Evolutionary conservation across 2,113 vertebrate genomes (phyloP), one percentile per base, ranked within the genome.

Genomic region (Galemys pyrenaicus): DNA sequence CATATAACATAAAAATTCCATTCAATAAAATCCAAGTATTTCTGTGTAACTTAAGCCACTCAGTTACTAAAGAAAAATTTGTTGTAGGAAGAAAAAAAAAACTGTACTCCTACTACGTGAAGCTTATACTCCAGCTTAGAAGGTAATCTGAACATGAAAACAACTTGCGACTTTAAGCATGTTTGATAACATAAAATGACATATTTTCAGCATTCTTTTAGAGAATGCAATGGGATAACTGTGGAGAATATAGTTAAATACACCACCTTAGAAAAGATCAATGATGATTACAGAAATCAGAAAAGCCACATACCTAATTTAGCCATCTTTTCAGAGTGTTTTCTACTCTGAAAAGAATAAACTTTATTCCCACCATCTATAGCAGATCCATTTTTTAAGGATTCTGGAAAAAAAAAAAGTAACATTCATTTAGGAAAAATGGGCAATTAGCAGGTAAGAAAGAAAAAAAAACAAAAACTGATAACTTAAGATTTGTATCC

Each of bases 341-440:
- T 99, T 91, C 97, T 98, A 92, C 98, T 98, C 96, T 99, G 99
- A 97, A 99, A 99, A 0, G 99, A 98, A 96, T 99, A 99, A 96
- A 99, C 98, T 77, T 99, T 98, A 15, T 98, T 97, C 44, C 98
- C 98, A 54, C 97, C 97, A 94, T 90, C 94, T 74, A 98, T 46
- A 80, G 67, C 70, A 89, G 97, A 96, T 37, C 97, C 98, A 96
- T 98, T 98, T 97, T 86, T 97, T 93, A 98, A 58, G 8, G 97
- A 77, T 79, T 97, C 98, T 99, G 92, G 51, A 91, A 91, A 96
- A 51, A 92, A 81, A 96, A 97, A 96, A 92, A 78, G 6, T 0
- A 87, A 78, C 8, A 75, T 54, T 1, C 1, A 68, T 54, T 92
- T 90, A 95, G 4, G 26, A 74, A 73, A 89, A 67, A 54, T 26